phyloP scores from a whole-genome alignment of 1,140 invertebrate species.

The Lepidurus apus region DNA sequence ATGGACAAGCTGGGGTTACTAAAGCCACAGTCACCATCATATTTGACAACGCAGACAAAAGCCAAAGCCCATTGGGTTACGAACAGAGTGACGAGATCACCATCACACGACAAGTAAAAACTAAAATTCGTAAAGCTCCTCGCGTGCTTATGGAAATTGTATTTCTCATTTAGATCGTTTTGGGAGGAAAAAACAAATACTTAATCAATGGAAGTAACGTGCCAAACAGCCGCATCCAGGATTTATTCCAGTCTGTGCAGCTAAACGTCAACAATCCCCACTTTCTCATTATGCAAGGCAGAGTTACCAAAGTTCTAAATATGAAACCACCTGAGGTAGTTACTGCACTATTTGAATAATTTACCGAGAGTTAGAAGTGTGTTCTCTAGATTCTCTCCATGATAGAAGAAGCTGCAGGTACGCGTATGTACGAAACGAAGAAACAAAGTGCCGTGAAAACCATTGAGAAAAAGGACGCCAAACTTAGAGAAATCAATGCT shows the following conservation, averaged over 20 bases:
- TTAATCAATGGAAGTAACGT: slow-evolving; percentile 90
- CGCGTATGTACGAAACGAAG: slow-evolving; percentile 93
- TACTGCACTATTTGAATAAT: background rate
- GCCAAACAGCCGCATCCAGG: slow-evolving; percentile 79
- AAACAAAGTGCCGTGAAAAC: slow-evolving; percentile 79
- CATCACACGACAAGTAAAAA: slow-evolving; percentile 75
- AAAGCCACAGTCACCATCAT: slow-evolving; percentile 94
- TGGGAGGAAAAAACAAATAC: slow-evolving; percentile 75
- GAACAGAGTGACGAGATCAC: slow-evolving; percentile 88
- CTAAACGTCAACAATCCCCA: slow-evolving; percentile 99
- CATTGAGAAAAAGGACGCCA: slow-evolving; percentile 91
- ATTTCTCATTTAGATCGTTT: slow-evolving; percentile 49
- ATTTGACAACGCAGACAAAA: slow-evolving; percentile 86
- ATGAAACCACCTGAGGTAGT: background rate
- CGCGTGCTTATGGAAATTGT: slow-evolving; percentile 29
- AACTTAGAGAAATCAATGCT: slow-evolving; percentile 76
- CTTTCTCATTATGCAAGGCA: slow-evolving; percentile 99
- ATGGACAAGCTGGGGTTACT: slow-evolving; percentile 90
- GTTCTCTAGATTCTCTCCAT: slow-evolving; percentile 62
- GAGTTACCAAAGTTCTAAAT: slow-evolving; percentile 90
- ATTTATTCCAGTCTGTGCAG: slow-evolving; percentile 93
- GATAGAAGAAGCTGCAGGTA: slow-evolving; percentile 99
- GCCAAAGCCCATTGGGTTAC: slow-evolving; percentile 84
- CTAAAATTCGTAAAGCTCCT: slow-evolving; percentile 29
- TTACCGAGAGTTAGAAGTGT: background rate